phyloP scores from a whole-genome alignment of 92 coral and sea anemone genomes.

The Zoanthus gigantus region DNA sequence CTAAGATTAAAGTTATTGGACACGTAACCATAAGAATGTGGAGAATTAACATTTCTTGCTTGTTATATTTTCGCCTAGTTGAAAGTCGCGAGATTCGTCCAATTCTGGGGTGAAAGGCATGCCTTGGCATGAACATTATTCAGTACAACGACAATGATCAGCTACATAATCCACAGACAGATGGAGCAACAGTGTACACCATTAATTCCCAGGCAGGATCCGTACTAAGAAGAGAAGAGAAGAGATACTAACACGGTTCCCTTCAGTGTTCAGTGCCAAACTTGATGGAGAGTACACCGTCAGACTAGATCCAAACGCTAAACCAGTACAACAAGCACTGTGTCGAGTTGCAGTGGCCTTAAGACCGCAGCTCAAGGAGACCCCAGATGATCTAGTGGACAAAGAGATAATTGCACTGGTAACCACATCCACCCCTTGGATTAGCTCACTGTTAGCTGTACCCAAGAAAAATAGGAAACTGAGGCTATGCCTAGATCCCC shows the following conservation, averaged over 20 bases:
- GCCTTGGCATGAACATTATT: conserved; percentile 75
- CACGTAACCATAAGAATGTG: conserved; percentile 49
- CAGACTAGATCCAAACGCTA: conserved; percentile 39
- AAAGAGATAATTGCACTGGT: conserved; percentile 43
- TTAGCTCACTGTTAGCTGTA: conserved; percentile 19
- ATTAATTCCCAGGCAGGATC: conserved; percentile 1
- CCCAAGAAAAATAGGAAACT: conserved; percentile 30
- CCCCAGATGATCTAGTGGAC: conserved; percentile 34
- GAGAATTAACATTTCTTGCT: conserved; percentile 44
- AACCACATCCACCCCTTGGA: conserved; percentile 32
- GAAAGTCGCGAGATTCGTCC: conserved; percentile 72
- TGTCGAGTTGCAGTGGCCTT: conserved; percentile 46
- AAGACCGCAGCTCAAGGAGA: conserved; percentile 30
- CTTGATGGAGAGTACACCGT: conserved; percentile 45
- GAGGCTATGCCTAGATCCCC: conserved; percentile 66
- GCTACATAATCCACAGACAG: conserved; percentile 54
- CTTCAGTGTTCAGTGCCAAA: conserved; percentile 48
- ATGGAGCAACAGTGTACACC: conserved; percentile 51
- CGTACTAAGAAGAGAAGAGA: conserved; percentile 56
- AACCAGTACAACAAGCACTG: conserved; percentile 41
- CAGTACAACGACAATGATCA: conserved; percentile 73
- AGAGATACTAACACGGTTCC: conserved; percentile 51
- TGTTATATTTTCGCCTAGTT: conserved; percentile 61
- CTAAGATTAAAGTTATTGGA: conserved; percentile 66
- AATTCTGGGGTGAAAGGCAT: conserved; percentile 75